A percentile compares a stretch with the other conserved stretches of the same genome.
Evolutionary conservation across 2,113 vertebrate genomes (phyloP).

Genomic region (Callipepla squamata): DNA sequence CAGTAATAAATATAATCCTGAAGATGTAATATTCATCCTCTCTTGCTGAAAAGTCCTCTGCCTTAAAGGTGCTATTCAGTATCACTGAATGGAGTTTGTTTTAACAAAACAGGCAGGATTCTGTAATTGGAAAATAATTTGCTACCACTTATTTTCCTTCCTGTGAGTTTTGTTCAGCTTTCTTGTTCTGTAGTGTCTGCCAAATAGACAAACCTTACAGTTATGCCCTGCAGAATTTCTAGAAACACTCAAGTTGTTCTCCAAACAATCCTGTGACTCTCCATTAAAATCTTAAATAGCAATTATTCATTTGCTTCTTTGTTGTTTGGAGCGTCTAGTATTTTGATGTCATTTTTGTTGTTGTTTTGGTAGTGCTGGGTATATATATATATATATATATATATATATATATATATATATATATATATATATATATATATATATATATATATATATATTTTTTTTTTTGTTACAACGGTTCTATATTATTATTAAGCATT

Average conservation of each 20-base stretch:
- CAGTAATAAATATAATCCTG: slow-evolving; percentile 6
- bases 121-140: slow-evolving; percentile 1
- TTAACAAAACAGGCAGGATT: not conserved
- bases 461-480: too few species aligned
- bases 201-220: not conserved
- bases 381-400: too few species aligned
- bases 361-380: not conserved
- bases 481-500: not conserved
- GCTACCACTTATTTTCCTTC: not conserved
- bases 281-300: not conserved
- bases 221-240: not conserved
- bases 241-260: not conserved
- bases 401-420: too few species aligned
- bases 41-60: not conserved
- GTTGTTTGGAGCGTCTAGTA: not conserved
- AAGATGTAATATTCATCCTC: slow-evolving; percentile 3
- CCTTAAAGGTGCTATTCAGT: not conserved
- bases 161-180: not conserved
- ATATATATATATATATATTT: too few species aligned
- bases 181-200: not conserved
- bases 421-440: too few species aligned
- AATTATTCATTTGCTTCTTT: not conserved
- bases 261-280: not conserved
- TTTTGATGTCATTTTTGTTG: not conserved
- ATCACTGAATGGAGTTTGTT: slow-evolving; percentile 3